Conservation (phyloP, 2,888 invertebrate genomes). For the Neelides folsomi region DNA sequence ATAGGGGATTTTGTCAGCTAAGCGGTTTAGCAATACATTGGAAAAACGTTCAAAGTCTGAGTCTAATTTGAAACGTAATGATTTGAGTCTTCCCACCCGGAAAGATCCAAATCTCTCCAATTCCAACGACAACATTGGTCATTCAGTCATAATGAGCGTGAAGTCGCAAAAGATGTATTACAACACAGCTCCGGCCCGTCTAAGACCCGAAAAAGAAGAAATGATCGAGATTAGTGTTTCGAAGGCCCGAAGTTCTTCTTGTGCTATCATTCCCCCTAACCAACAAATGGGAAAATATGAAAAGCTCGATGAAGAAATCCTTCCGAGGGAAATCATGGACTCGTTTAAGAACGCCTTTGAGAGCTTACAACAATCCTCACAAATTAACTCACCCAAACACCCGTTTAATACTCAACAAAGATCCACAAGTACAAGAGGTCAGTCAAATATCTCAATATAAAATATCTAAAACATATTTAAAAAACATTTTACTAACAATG, state of each 20-base stretch:
- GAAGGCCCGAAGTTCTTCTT: slow-evolving; percentile 21
- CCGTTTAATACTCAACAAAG: background rate
- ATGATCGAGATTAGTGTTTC: background rate
- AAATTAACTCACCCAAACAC: background rate
- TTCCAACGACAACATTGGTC: slow-evolving; percentile 28
- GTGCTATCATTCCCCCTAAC: slow-evolving; percentile 24
- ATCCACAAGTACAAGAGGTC: too few relatives aligned
- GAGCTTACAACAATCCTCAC: slow-evolving; percentile 19
- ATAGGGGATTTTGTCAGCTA: slow-evolving; percentile 87
- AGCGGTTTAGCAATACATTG: slow-evolving; percentile 84
- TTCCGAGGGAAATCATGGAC: slow-evolving; percentile 28
- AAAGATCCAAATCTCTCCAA: slow-evolving; percentile 24
- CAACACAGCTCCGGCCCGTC: slow-evolving; percentile 32
- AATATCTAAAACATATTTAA: too few relatives aligned
- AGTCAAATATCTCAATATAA: too few relatives aligned
- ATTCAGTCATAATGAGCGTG: slow-evolving; percentile 13
- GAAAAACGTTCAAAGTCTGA: slow-evolving; percentile 70
- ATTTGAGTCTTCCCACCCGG: slow-evolving; percentile 24
- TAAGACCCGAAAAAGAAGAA: slow-evolving; percentile 27
- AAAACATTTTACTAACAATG: too few relatives aligned
- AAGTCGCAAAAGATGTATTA: slow-evolving; percentile 32
- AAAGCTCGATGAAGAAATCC: slow-evolving; percentile 15
- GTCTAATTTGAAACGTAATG: slow-evolving; percentile 65
- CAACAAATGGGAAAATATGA: too few relatives aligned
- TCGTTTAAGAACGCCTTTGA: slow-evolving; percentile 28